phyloP scores from a whole-genome alignment of 1,140 invertebrate species.

The Drosophila pseudoobscura region DNA sequence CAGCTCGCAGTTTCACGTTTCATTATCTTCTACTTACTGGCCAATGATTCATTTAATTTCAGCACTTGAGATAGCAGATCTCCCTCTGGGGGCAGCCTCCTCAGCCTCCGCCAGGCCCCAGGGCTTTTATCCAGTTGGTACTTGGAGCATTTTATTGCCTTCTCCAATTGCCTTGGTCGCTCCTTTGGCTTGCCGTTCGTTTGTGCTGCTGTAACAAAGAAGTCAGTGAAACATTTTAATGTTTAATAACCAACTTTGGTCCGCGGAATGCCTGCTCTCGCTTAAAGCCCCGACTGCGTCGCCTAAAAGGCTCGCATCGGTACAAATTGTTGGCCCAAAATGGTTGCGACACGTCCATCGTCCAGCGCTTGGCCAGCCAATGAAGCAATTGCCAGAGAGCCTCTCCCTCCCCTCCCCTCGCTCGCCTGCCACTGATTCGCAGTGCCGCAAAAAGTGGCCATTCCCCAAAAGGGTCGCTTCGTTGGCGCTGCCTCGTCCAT shows the following conservation, averaged over 20 bases:
- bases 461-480: conserved; percentile 34
- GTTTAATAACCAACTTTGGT: conserved; percentile 66
- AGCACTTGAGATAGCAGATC: conserved; percentile 27
- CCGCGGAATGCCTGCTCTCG: conserved; percentile 45
- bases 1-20: conserved; percentile 28
- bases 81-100: not conserved
- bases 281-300: conserved; percentile 8
- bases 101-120: not conserved
- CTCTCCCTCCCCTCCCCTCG: too few species aligned
- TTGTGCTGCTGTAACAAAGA: conserved; percentile 15
- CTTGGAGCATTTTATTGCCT: conserved; percentile 42
- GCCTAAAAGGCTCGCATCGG: conserved; percentile 39
- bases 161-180: conserved; percentile 16
- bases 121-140: conserved; percentile 29
- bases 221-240: conserved; percentile 52
- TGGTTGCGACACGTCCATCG: conserved; percentile 50
- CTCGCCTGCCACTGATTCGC: conserved; percentile 43
- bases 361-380: conserved; percentile 50
- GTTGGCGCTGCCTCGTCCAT: conserved; percentile 10
- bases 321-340: conserved; percentile 66
- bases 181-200: conserved; percentile 19
- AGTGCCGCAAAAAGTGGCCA: conserved; percentile 53
- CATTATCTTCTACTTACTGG: conserved; percentile 39
- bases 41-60: conserved; percentile 53
- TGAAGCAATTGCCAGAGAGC: conserved; percentile 52